Conservation (phyloP, 2,888 invertebrate species). For the Vesta saturnalis region DNA sequence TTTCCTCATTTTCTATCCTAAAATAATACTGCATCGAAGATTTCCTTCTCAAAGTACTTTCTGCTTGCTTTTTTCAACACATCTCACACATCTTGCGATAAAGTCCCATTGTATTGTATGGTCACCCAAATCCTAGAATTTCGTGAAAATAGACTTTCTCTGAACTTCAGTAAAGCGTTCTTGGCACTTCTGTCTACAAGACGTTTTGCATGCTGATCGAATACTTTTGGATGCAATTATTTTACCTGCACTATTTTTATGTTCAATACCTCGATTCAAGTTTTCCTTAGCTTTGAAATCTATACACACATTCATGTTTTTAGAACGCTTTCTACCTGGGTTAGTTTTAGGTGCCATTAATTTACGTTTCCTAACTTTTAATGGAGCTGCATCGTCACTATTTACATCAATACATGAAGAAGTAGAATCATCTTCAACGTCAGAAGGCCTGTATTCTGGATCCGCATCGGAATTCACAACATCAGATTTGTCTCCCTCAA, state of each 20-base stretch:
- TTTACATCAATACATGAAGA: no score
- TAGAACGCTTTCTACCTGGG: slow-evolving; percentile 11
- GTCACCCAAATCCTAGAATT: slow-evolving; percentile 2
- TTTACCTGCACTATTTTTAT: slow-evolving; percentile 10
- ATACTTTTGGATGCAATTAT: slow-evolving; percentile 1
- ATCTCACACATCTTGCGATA: slow-evolving; percentile 2
- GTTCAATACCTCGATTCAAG: slow-evolving; percentile 9
- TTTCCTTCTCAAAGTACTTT: background rate
- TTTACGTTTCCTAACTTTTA: slow-evolving; percentile 11
- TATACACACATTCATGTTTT: background rate
- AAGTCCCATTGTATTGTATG: background rate
- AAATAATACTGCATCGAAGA: background rate
- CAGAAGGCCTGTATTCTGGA: background rate
- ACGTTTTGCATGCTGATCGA: slow-evolving; percentile 1
- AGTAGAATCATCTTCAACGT: background rate
- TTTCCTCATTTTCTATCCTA: background rate
- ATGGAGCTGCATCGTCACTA: no score
- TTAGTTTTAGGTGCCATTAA: slow-evolving; percentile 5
- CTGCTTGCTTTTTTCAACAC: background rate
- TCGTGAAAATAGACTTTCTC: slow-evolving; percentile 8
- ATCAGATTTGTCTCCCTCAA: background rate
- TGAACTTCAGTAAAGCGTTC: no score
- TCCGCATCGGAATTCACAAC: background rate
- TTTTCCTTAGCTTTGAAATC: slow-evolving; percentile 8
- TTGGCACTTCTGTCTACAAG: slow-evolving; percentile 15